Evolutionary conservation across 2,113 vertebrate species (phyloP).

Genomic region (Pica pica): DNA sequence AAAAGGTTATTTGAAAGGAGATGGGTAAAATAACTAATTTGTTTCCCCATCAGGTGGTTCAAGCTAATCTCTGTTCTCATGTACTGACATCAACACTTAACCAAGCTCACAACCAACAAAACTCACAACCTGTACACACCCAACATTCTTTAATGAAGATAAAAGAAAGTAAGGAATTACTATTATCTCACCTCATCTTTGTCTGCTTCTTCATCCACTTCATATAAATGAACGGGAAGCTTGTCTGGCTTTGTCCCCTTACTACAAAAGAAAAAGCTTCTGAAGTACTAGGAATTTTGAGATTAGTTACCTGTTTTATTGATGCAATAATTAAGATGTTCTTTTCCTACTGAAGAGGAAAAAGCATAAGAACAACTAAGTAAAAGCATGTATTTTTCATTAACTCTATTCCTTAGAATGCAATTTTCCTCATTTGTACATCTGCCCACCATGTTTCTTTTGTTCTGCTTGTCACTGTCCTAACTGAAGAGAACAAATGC

Average conservation of each 20-base stretch:
- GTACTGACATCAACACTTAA: background rate
- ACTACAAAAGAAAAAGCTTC: conserved; percentile 67
- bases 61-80: background rate
- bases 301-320: background rate
- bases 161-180: background rate
- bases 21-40: background rate
- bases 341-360: background rate
- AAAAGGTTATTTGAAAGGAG: background rate
- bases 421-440: background rate
- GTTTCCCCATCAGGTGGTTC: background rate
- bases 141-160: background rate
- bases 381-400: background rate
- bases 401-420: background rate
- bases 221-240: conserved; percentile 92
- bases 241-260: conserved; percentile 90
- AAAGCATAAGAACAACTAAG: background rate
- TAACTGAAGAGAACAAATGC: background rate
- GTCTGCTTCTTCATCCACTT: conserved; percentile 97
- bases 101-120: background rate
- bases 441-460: background rate
- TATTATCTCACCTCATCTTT: conserved; percentile 90
- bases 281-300: background rate
- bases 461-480: background rate
- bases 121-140: background rate
- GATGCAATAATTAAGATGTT: background rate